phyloP scores from a whole-genome alignment of 1,140 invertebrate genomes.

The Nilaparvata lugens region DNA sequence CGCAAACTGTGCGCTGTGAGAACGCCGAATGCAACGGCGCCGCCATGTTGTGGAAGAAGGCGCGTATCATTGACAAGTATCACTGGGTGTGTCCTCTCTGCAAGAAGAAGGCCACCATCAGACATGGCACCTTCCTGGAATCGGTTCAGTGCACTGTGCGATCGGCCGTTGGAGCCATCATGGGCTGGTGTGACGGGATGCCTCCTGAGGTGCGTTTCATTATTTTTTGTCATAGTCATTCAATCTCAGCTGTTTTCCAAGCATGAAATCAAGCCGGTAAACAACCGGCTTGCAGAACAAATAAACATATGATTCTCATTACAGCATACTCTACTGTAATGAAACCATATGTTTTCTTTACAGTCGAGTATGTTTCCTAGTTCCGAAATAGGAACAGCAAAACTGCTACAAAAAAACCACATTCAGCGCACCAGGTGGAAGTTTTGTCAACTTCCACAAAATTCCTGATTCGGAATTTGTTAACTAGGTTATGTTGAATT shows the following conservation, averaged over 20 bases:
- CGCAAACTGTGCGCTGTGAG: conserved; percentile 25
- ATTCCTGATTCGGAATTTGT: too few relatives aligned
- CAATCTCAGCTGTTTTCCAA: too few relatives aligned
- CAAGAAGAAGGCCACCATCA: conserved; percentile 29
- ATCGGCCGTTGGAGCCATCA: conserved; percentile 25
- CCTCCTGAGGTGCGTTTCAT: conserved; percentile 14
- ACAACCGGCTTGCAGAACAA: background rate
- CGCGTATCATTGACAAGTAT: conserved; percentile 30
- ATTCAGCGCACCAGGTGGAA: too few relatives aligned
- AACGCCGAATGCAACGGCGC: conserved; percentile 27
- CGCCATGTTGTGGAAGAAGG: conserved; percentile 31
- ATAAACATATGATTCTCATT: too few relatives aligned
- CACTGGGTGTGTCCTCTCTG: conserved; percentile 31
- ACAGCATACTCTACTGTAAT: too few relatives aligned
- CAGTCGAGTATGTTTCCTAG: too few relatives aligned
- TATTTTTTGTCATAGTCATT: too few relatives aligned
- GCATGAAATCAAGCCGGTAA: conserved; percentile 10
- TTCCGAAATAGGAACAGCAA: too few relatives aligned
- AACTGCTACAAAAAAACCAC: too few relatives aligned
- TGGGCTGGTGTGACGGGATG: conserved; percentile 24
- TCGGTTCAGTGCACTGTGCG: conserved; percentile 31
- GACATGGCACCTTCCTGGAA: conserved; percentile 27
- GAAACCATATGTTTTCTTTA: too few relatives aligned
- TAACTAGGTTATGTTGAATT: too few relatives aligned
- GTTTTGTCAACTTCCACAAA: too few relatives aligned